Conservation (phyloP, 2,888 invertebrate species). For the Euclidia mi region DNA sequence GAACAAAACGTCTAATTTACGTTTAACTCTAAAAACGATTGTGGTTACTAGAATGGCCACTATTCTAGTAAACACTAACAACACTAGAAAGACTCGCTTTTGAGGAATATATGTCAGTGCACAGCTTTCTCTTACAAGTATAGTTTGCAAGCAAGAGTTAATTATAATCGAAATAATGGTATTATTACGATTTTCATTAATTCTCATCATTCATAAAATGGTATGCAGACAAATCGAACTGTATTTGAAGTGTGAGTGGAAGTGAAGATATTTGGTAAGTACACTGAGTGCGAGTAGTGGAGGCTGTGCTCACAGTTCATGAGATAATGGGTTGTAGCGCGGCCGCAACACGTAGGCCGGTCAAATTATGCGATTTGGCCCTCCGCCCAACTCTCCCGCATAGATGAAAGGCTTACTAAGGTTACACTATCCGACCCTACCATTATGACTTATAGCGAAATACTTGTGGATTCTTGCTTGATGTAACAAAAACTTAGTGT, state of each 20-base stretch:
- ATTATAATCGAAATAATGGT: too few species aligned
- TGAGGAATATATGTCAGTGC: too few species aligned
- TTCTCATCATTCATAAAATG: too few species aligned
- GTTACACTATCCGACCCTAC: conserved; percentile 62
- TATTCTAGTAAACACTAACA: too few species aligned
- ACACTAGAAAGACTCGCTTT: not conserved
- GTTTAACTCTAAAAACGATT: conserved; percentile 41
- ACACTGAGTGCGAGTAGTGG: conserved; percentile 19
- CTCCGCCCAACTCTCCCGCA: conserved; percentile 52
- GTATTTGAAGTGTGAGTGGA: not conserved
- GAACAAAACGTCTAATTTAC: conserved; percentile 46
- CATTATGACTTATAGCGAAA: conserved; percentile 62
- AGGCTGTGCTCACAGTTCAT: conserved; percentile 37
- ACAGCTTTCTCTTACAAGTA: too few species aligned
- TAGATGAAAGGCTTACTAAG: conserved; percentile 73
- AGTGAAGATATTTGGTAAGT: conserved; percentile 1
- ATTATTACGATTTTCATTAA: too few species aligned
- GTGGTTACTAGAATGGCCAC: too few species aligned
- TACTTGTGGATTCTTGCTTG: conserved; percentile 58
- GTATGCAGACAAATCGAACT: not conserved
- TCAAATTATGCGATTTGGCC: conserved; percentile 69
- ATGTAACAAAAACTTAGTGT: conserved; percentile 49
- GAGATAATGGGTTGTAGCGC: conserved; percentile 47
- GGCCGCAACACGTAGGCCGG: conserved; percentile 57
- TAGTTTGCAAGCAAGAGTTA: too few species aligned